Conservation (phyloP, 2,888 invertebrate genomes). For the Cheilosia impressa region DNA sequence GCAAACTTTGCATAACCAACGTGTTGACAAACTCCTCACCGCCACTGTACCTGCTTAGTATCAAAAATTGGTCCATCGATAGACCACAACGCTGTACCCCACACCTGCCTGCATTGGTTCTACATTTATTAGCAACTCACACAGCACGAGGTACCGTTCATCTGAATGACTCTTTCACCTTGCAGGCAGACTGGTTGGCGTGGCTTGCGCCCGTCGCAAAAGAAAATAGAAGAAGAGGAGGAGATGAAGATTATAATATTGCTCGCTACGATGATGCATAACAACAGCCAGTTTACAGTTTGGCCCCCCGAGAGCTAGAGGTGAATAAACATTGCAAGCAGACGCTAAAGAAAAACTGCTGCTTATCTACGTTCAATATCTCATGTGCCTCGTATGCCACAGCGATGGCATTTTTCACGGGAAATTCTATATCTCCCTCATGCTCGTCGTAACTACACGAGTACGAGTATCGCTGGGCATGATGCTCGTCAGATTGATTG, state of each 20-base stretch:
- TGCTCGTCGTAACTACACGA: too few relatives aligned
- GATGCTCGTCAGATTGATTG: conserved; percentile 72
- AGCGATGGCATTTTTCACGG: conserved; percentile 57
- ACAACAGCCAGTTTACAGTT: conserved; percentile 56
- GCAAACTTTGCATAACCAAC: background rate
- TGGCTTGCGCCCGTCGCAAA: conserved; percentile 27
- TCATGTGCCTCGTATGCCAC: conserved; percentile 46
- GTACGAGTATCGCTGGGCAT: conserved; percentile 23
- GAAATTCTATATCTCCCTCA: conserved; percentile 32
- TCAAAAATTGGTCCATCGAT: conserved; percentile 49
- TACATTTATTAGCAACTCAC: conserved; percentile 65
- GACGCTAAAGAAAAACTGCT: conserved; percentile 33
- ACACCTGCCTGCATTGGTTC: conserved; percentile 56
- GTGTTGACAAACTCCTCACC: background rate
- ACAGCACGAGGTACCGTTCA: conserved; percentile 72
- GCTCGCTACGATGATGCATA: conserved; percentile 46
- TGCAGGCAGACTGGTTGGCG: conserved; percentile 67
- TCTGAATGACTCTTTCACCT: conserved; percentile 73
- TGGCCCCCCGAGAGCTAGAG: conserved; percentile 51
- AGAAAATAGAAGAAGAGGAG: conserved; percentile 12
- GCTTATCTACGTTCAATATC: conserved; percentile 63
- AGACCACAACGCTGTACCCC: conserved; percentile 20
- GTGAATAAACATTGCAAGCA: conserved; percentile 40
- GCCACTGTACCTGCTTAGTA: conserved; percentile 7
- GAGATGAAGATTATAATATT: conserved; percentile 60